These are phyloP conservation scores for Leguminivora glycinivorella DNA, from an alignment of 1,140 invertebrate species.

Conservation along the genomic window DNA sequence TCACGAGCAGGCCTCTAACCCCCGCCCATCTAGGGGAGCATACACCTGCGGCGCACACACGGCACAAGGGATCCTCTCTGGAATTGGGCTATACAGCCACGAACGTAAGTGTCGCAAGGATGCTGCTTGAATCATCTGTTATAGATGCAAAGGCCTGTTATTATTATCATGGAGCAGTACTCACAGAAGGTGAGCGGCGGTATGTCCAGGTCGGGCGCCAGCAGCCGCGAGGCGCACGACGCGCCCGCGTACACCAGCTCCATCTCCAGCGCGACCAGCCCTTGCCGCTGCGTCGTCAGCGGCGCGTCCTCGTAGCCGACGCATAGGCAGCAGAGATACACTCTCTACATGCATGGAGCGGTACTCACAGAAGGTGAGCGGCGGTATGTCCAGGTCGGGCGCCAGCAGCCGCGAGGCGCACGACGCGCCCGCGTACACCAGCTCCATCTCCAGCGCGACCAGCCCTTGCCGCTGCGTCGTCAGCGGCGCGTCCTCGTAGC, in stretches of 20 bases:
- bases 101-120: too few species aligned
- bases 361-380: constrained; percentile 51
- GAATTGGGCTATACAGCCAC: too few species aligned
- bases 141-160: too few species aligned
- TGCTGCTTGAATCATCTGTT: too few species aligned
- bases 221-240: constrained; percentile 84
- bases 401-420: constrained; percentile 81
- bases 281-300: constrained; percentile 77
- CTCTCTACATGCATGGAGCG: too few species aligned
- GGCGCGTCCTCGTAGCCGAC: constrained; percentile 91
- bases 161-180: too few species aligned
- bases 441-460: constrained; percentile 92
- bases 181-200: constrained; percentile 52
- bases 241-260: constrained; percentile 95
- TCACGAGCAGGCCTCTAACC: too few species aligned
- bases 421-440: constrained; percentile 94
- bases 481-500: constrained; percentile 87
- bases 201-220: constrained; percentile 63
- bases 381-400: constrained; percentile 62
- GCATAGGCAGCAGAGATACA: constrained; percentile 95
- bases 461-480: constrained; percentile 81
- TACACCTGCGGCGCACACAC: too few species aligned
- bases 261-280: constrained; percentile 90
- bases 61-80: too few species aligned
- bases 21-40: too few species aligned